Percentiles rank a stretch among this genome's conserved stretches.
phyloP scores from a whole-genome alignment of 2,113 vertebrate species.

The Anoplopoma fimbria region DNA sequence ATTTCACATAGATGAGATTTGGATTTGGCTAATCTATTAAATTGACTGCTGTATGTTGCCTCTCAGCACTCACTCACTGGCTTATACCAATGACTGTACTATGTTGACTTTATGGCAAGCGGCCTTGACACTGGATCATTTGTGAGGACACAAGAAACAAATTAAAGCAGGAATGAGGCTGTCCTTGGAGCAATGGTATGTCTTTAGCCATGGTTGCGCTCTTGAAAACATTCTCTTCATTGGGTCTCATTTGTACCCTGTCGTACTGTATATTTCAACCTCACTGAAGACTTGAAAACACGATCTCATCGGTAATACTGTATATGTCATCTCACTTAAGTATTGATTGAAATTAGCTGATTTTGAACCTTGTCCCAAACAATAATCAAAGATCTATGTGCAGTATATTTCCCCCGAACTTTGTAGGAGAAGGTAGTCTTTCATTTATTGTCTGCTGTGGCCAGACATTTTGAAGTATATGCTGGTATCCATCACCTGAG shows the following conservation, averaged over 20 bases:
- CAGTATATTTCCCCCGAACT: not conserved
- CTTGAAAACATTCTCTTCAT: not conserved
- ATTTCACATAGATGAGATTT: not conserved
- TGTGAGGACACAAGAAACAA: not conserved
- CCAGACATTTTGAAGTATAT: not conserved
- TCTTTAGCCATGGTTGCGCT: not conserved
- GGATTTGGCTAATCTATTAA: not conserved
- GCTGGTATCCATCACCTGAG: not conserved
- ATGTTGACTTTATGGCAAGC: not conserved
- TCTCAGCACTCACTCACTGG: not conserved
- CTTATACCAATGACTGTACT: not conserved
- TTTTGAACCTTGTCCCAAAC: not conserved
- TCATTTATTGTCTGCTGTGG: not conserved
- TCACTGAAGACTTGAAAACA: not conserved
- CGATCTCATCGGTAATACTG: too few relatives aligned
- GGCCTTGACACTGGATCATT: not conserved
- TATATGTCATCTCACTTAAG: too few relatives aligned
- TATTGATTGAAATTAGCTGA: not conserved
- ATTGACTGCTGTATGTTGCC: not conserved
- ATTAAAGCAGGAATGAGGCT: not conserved
- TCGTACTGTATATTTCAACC: not conserved
- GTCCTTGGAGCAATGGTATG: not conserved
- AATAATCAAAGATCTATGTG: not conserved
- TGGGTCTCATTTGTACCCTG: not conserved
- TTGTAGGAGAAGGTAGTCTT: not conserved